These are phyloP conservation scores for Biston betularia DNA, from an alignment of 2,888 invertebrate genomes.

Conservation along the genomic window DNA sequence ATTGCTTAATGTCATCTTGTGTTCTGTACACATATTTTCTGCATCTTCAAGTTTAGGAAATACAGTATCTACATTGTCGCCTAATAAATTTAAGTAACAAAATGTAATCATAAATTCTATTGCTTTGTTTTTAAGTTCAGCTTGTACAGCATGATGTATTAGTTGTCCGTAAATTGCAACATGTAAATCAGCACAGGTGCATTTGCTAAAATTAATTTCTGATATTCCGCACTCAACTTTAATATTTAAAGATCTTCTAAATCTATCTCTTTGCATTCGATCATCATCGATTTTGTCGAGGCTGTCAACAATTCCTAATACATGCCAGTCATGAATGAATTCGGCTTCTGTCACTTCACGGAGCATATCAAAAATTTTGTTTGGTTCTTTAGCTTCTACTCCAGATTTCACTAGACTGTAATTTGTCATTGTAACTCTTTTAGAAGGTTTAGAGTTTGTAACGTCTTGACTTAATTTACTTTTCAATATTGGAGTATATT, in stretches of 20 bases:
- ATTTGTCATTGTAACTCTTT: conserved; percentile 72
- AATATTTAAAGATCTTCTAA: conserved; percentile 55
- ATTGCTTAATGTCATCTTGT: conserved; percentile 43
- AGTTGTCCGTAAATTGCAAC: conserved; percentile 73
- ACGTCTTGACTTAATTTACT: conserved; percentile 43
- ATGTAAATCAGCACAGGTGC: conserved; percentile 73
- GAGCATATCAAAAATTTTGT: conserved; percentile 65
- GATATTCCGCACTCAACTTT: conserved; percentile 72
- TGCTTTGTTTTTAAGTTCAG: conserved; percentile 71
- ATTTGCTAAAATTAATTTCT: conserved; percentile 66
- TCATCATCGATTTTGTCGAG: conserved; percentile 55
- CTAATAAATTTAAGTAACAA: conserved; percentile 65
- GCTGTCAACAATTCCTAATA: conserved; percentile 69
- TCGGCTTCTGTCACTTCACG: conserved; percentile 70
- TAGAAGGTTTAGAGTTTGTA: conserved; percentile 51
- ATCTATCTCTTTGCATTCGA: conserved; percentile 48
- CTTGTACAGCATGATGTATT: conserved; percentile 72
- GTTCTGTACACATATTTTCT: conserved; percentile 59
- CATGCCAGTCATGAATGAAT: conserved; percentile 66
- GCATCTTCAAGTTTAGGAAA: conserved; percentile 67
- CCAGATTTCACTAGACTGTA: conserved; percentile 48
- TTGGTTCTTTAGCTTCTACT: conserved; percentile 42
- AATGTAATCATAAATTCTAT: conserved; percentile 69
- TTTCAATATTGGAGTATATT: conserved; percentile 66
- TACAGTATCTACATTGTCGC: conserved; percentile 61